Percentiles rank a stretch among this genome's conserved stretches.
These are phyloP conservation scores for Ameiurus melas DNA, from an alignment of 2,113 vertebrate genomes.

Conservation along the genomic window DNA sequence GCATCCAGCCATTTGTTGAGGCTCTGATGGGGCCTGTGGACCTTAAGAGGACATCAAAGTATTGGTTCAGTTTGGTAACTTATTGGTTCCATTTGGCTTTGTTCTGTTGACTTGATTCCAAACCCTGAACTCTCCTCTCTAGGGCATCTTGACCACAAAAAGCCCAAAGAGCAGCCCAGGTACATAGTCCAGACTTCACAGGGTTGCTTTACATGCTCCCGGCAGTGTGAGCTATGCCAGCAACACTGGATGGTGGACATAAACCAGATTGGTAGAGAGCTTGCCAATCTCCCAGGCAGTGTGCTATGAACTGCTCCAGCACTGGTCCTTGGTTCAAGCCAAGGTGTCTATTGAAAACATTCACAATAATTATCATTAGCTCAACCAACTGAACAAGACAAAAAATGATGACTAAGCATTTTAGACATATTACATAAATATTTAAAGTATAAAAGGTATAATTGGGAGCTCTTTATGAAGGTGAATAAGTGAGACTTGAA, in stretches of 20 bases:
- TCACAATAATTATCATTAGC: constrained; percentile 62
- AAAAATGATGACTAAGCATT: constrained; percentile 56
- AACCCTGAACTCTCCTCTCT: not conserved
- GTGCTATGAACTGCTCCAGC: not conserved
- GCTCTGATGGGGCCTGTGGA: not conserved
- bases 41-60: not conserved
- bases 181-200: not conserved
- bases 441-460: constrained; percentile 17
- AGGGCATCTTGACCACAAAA: not conserved
- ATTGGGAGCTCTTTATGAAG: not conserved
- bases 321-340: constrained; percentile 30
- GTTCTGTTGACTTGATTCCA: not conserved
- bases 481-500: constrained; percentile 18
- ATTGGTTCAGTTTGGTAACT: not conserved
- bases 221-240: not conserved
- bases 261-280: not conserved
- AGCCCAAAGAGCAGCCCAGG: not conserved
- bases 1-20: not conserved
- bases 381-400: constrained; percentile 53
- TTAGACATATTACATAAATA: constrained; percentile 26
- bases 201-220: not conserved
- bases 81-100: not conserved
- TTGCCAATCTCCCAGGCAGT: not conserved
- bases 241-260: not conserved
- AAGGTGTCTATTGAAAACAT: constrained; percentile 61